These are phyloP conservation scores for Artibeus lituratus DNA, from an alignment of 2,797 vertebrate species.

Conservation along the genomic window DNA sequence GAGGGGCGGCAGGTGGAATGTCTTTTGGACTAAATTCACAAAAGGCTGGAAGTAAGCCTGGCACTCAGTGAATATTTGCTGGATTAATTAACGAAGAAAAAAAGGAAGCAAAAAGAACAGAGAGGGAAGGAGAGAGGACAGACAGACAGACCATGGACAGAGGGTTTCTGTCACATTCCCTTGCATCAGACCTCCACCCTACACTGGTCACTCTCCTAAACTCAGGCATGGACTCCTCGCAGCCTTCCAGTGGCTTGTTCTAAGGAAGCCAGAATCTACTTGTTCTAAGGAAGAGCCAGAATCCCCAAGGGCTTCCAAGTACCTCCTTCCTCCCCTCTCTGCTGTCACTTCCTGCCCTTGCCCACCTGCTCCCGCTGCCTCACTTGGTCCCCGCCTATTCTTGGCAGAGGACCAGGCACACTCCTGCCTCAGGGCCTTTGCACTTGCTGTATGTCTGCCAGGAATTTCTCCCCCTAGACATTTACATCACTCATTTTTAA, in stretches of 20 bases:
- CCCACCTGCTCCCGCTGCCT: neutral
- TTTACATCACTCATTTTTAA: neutral
- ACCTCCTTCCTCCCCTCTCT: neutral
- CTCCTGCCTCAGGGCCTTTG: neutral
- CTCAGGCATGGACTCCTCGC: neutral
- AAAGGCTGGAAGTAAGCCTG: neutral
- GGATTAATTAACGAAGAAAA: neutral
- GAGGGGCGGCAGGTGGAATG: neutral
- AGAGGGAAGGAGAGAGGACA: neutral
- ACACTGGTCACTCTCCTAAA: neutral
- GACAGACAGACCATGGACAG: neutral
- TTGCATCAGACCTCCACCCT: neutral
- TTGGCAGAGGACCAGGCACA: neutral
- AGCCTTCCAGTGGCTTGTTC: neutral
- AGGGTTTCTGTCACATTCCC: neutral
- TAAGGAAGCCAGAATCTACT: neutral
- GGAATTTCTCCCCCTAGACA: neutral
- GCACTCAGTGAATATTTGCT: neutral
- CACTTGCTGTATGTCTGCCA: neutral
- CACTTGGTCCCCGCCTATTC: neutral
- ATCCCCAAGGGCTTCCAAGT: neutral
- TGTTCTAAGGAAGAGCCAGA: neutral
- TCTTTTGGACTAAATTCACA: neutral
- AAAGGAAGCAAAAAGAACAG: neutral
- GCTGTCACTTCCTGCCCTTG: neutral